These are phyloP conservation scores for Mormyrus hasselquistii DNA, from an alignment of 2,797 vertebrate species.

Conservation along the genomic window DNA sequence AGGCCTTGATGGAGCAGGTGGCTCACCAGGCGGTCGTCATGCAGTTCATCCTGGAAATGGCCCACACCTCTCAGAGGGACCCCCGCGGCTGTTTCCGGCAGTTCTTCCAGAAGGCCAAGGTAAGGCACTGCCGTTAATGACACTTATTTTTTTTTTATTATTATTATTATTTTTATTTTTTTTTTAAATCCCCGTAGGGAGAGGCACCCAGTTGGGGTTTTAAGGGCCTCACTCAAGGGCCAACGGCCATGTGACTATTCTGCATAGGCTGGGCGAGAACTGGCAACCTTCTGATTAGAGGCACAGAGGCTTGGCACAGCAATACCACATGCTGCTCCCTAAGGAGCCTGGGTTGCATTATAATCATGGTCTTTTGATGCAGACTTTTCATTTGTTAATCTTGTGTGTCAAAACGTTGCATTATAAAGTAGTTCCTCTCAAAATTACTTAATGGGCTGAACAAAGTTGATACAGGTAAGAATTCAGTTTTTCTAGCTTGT, in stretches of 20 bases:
- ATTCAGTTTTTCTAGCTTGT: background rate
- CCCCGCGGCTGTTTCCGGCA: conserved; percentile 91
- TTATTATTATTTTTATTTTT: too few relatives aligned
- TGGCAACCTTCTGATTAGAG: background rate
- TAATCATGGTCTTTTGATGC: background rate
- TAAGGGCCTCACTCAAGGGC: background rate
- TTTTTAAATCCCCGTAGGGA: too few relatives aligned
- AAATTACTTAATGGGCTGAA: background rate
- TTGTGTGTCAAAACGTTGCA: background rate
- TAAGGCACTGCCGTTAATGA: conserved; percentile 50
- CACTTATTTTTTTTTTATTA: background rate
- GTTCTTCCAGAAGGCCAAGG: conserved; percentile 98
- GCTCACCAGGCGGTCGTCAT: conserved; percentile 94
- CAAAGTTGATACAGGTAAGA: background rate
- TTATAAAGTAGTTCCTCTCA: background rate
- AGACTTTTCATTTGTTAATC: background rate
- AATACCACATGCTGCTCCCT: background rate
- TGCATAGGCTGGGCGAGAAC: background rate
- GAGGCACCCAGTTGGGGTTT: background rate
- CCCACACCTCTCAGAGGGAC: conserved; percentile 80
- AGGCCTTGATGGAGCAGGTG: conserved; percentile 93
- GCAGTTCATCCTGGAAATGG: conserved; percentile 99
- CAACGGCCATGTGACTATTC: background rate
- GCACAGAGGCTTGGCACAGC: background rate
- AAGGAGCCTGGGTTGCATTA: background rate